A percentile compares a stretch with the other conserved stretches of the same genome.
Conservation (phyloP, 2,113 vertebrate genomes). For the Pelmatolapia mariae region DNA sequence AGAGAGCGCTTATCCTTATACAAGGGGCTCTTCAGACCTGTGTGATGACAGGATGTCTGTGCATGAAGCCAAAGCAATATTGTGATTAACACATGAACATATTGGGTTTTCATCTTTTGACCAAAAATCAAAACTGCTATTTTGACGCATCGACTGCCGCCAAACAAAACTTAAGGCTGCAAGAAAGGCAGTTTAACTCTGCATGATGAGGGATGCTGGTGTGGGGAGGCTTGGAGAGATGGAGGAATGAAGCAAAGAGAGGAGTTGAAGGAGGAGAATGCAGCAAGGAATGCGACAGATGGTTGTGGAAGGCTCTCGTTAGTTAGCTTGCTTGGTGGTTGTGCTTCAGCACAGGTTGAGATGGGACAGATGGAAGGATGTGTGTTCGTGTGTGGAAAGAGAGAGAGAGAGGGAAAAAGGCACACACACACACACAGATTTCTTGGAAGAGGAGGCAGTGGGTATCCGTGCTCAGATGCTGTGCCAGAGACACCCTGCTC, state of each 20-base stretch:
- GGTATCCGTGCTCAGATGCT: slow-evolving; percentile 53
- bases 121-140: slow-evolving; percentile 11
- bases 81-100: slow-evolving; percentile 1
- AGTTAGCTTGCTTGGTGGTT: slow-evolving; percentile 62
- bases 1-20: neutral
- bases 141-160: neutral
- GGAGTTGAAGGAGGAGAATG: slow-evolving; percentile 31
- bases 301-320: slow-evolving; percentile 64
- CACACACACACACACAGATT: neutral
- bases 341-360: slow-evolving; percentile 66
- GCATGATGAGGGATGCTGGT: neutral
- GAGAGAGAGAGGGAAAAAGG: neutral
- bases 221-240: neutral
- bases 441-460: slow-evolving; percentile 62
- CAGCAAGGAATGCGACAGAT: slow-evolving; percentile 62
- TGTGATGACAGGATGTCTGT: neutral
- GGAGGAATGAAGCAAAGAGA: slow-evolving; percentile 1
- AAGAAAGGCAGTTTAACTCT: neutral
- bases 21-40: neutral
- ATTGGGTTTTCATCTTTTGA: slow-evolving; percentile 18
- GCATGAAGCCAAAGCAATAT: neutral
- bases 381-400: slow-evolving; percentile 33
- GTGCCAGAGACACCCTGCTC: slow-evolving; percentile 68
- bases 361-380: slow-evolving; percentile 68
- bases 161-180: slow-evolving; percentile 20